Percentiles rank a stretch among this genome's conserved stretches.
phyloP scores from a whole-genome alignment of 1,140 invertebrate species.

The Chelonus insularis region DNA sequence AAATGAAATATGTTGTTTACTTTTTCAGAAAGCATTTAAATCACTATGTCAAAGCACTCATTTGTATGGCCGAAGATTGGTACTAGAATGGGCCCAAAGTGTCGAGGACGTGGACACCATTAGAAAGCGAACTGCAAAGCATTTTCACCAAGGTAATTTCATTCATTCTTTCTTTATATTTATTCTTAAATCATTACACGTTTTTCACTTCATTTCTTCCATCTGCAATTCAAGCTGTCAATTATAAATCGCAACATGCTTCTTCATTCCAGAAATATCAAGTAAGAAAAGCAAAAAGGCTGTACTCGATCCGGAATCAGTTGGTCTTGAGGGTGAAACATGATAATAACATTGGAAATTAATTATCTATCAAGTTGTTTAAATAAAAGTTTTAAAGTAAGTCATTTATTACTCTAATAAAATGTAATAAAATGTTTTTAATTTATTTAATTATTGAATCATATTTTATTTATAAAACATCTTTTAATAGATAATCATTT shows the following conservation, averaged over 20 bases:
- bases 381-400: no score
- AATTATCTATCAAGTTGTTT: no score
- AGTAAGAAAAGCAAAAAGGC: constrained; percentile 31
- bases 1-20: constrained; percentile 17
- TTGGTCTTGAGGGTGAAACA: constrained; percentile 22
- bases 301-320: constrained; percentile 25
- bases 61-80: constrained; percentile 92
- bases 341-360: no score
- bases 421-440: no score
- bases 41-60: constrained; percentile 93
- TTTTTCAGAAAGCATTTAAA: constrained; percentile 83
- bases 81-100: constrained; percentile 94
- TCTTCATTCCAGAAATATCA: constrained; percentile 25
- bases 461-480: no score
- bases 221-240: background rate
- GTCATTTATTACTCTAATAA: no score
- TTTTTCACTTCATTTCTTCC: no score
- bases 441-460: no score
- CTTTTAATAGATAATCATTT: no score
- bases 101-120: constrained; percentile 61
- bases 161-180: background rate
- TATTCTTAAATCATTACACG: background rate
- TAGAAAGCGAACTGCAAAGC: constrained; percentile 36
- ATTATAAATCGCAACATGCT: background rate
- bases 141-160: constrained; percentile 32